phyloP scores from a whole-genome alignment of 2,888 invertebrate species.

The Eurytoma californica region DNA sequence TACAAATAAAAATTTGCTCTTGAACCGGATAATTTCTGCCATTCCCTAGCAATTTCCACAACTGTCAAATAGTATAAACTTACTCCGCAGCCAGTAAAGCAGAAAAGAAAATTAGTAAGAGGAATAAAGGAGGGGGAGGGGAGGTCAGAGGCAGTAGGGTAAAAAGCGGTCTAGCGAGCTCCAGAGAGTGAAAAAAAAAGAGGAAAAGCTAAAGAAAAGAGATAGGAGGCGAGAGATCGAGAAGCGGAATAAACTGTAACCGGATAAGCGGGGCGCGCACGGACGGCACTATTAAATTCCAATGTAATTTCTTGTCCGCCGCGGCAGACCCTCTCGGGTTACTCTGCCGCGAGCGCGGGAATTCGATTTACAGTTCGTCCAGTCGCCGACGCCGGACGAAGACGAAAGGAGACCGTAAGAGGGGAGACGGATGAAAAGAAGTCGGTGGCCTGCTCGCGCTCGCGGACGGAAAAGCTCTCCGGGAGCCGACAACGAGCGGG shows the following conservation, averaged over 20 bases:
- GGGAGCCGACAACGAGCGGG: conserved; percentile 44
- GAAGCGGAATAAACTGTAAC: conserved; percentile 23
- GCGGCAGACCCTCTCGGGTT: conserved; percentile 15
- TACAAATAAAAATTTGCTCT: too few species aligned
- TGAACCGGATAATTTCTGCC: too few species aligned
- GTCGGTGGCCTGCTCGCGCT: not conserved
- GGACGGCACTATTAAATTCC: conserved; percentile 46
- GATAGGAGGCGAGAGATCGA: conserved; percentile 8
- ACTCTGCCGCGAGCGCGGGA: conserved; percentile 19
- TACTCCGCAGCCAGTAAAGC: too few species aligned
- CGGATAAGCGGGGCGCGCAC: conserved; percentile 29
- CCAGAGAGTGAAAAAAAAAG: too few species aligned
- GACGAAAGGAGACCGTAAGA: not conserved
- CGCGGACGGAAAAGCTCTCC: conserved; percentile 28
- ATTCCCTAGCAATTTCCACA: too few species aligned
- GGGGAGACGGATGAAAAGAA: conserved; percentile 8
- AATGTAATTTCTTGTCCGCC: conserved; percentile 41
- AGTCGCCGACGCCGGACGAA: not conserved
- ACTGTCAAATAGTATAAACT: too few species aligned
- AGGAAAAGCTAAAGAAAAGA: not conserved
- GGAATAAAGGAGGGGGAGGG: too few species aligned
- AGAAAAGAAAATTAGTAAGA: too few species aligned
- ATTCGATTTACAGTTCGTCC: conserved; percentile 50
- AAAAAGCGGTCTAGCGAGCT: too few species aligned
- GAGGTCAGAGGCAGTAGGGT: too few species aligned